Evolutionary conservation across 2,888 invertebrate genomes (phyloP), one percentile per base, ranked within the genome.

Genomic region (Schizaphis graminum): DNA sequence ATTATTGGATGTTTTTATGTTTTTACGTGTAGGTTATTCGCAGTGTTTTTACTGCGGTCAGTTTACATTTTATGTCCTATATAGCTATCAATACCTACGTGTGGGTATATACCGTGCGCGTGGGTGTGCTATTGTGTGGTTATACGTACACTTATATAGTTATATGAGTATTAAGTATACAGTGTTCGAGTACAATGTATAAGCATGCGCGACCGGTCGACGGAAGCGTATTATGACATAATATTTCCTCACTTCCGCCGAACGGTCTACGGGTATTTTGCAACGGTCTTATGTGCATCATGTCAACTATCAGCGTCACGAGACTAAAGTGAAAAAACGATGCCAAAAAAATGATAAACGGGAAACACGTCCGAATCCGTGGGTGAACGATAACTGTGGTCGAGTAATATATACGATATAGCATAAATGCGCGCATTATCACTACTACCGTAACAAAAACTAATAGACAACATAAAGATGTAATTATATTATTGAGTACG

Each of bases 1-100:
- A 86, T 86, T 86, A 26, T 86, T 26, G 44, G 44, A 86, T 44
- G 85, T 86, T 86, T 86, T 86, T 44, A 47, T 44, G 85, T 86
- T 47, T 85, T 86, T 44, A 47, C 44, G 47, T 28, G 67, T 86
- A 86, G 85, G 85, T 85, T 67, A 26, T 28, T 35, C 16, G 24
- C 13, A 26, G 44, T 86, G 44, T 47, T 86, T 86, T 86, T 86
- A 44, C 85, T 44, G 85, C 44, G 41, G 57, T 89, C 35, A 88
- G 53, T 24, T n/a, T n/a, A 49, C 47, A 49, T 3, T 53, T 88
- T 35, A 88, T 24, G 26, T 88, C n/a, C 41, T 26, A n/a, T 2
- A 67, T n/a, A 16, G 53, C 35, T 41, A 87, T 53, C 53, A 16
- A 53, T 53, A 44, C 41, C 41, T 44, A 21, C 53, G 53, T 4